Conservation (phyloP, 2,113 vertebrate genomes). For the Ceratotherium simum region DNA sequence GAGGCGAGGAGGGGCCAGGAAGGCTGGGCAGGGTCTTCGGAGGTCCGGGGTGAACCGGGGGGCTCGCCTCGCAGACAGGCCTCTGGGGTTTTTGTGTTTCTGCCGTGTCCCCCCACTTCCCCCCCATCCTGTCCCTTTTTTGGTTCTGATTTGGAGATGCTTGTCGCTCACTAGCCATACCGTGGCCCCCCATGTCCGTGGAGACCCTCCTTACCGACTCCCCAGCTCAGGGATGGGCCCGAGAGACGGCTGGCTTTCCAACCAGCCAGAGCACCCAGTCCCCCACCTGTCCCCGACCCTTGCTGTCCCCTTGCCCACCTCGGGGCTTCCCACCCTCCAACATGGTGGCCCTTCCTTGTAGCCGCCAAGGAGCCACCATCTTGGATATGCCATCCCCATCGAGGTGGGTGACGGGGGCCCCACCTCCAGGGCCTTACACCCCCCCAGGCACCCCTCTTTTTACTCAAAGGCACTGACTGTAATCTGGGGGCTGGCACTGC, state of each 20-base stretch:
- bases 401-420: conserved; percentile 50
- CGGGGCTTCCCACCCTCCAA: neutral
- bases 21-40: conserved; percentile 36
- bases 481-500: conserved; percentile 61
- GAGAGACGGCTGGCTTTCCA: conserved; percentile 62
- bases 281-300: neutral
- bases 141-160: conserved; percentile 48
- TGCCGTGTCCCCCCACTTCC: conserved; percentile 41
- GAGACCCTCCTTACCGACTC: conserved; percentile 10
- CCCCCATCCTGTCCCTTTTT: conserved; percentile 13
- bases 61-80: conserved; percentile 75
- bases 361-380: conserved; percentile 44
- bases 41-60: conserved; percentile 24
- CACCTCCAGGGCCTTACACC: conserved; percentile 46
- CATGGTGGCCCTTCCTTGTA: conserved; percentile 15
- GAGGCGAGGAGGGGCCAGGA: conserved; percentile 75
- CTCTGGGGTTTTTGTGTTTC: conserved; percentile 65
- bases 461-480: conserved; percentile 84
- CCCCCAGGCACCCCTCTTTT: conserved; percentile 54
- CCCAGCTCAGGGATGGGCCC: conserved; percentile 77
- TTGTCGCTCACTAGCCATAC: conserved; percentile 53
- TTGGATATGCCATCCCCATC: neutral
- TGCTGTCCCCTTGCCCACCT: neutral
- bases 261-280: conserved; percentile 44
- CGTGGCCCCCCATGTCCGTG: neutral